Percentiles rank a stretch among this genome's conserved stretches.
Evolutionary conservation across 2,797 vertebrate species (phyloP).

Genomic region (Amblyraja radiata): DNA sequence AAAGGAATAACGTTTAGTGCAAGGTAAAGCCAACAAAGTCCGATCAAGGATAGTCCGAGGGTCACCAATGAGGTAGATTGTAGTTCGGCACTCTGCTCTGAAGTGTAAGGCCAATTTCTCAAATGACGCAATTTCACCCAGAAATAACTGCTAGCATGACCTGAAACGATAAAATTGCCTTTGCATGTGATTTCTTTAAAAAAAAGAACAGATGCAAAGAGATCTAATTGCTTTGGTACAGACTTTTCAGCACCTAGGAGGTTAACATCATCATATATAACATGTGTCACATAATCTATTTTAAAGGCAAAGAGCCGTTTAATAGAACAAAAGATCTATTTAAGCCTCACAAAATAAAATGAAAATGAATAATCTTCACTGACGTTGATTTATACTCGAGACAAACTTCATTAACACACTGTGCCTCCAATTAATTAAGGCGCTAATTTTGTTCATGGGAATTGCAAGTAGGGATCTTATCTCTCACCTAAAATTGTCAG

Average conservation of each 20-base stretch:
- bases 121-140: no score
- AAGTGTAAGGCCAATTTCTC: no score
- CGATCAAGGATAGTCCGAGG: no score
- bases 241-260: neutral
- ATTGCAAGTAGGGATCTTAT: neutral
- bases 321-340: conserved; percentile 20
- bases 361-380: neutral
- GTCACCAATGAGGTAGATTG: no score
- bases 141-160: no score
- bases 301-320: conserved; percentile 27
- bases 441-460: conserved; percentile 24
- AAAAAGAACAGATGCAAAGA: no score
- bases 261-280: conserved; percentile 11
- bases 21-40: no score
- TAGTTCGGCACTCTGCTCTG: no score
- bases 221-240: neutral
- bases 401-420: conserved; percentile 28
- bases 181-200: no score
- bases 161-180: no score
- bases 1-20: no score
- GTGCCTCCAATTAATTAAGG: conserved; percentile 27
- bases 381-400: conserved; percentile 11
- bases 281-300: conserved; percentile 23
- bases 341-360: conserved; percentile 14
- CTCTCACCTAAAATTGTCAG: neutral